Base-by-base conservation (phyloP, 2,113 vertebrate genomes). In the Xenopus laevis region DNA sequence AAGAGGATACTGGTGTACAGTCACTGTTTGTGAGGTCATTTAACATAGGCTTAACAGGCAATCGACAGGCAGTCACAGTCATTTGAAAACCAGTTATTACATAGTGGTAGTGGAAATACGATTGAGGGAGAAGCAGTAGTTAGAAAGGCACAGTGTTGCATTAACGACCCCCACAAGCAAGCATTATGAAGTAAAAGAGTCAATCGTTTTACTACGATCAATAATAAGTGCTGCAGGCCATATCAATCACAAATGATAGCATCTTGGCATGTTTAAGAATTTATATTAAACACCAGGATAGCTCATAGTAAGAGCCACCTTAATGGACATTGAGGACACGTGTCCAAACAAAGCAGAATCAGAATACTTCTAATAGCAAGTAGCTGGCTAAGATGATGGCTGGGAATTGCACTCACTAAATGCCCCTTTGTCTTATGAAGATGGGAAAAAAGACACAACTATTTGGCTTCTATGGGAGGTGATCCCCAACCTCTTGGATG, bases 1-100 rank as follows among this genome's bases (percentile, higher is more conserved):
- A 68, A 68, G 61, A 16, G 23, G 21, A 68, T 53, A 62, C 21
- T 40, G 30, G 55, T 21, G 13, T 18, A 44, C 63, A 65, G 17
- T 18, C 16, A 13, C n/a, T 44, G 33, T 7, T 68, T 18, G 73
- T 16, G 46, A 75, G 73, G 40, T 45, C 20, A 68, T 75, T 68
- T 68, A 75, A 75, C 65, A 62, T 46, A 27, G 27, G 67, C 62
- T 77, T 77, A 70, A 77, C 45, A 77, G 60, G 74, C 74, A 77
- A 60, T 55, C 17, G 17, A 55, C 53, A 55, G 53, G 53, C 53
- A 52, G 66, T 70, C 59, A 70, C 23, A 45, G 59, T 70, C 50
- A 63, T 15, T 65, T 69, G 59, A 76, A 76, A 69, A 46, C 46
- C 59, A 16, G 30, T 76, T 76, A 76, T 69, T 70, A 75, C 16